Evolutionary conservation across 2,888 invertebrate species (phyloP), one percentile per base, ranked within the genome.

Genomic region (Eugnorisma glareosa): DNA sequence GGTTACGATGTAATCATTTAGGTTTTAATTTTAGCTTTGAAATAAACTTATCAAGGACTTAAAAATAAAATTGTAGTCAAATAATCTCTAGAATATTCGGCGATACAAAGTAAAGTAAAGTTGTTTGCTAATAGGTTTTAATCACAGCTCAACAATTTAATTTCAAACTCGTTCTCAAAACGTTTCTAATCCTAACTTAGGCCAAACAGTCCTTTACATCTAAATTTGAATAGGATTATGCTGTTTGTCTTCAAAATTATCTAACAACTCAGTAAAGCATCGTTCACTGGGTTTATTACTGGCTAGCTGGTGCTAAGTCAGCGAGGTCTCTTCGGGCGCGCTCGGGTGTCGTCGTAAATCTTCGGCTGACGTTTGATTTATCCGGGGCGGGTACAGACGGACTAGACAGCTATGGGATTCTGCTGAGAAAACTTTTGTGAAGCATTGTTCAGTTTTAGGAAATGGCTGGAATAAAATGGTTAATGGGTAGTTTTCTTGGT

Each of bases 351-450:
- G 83, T 85, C 88, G 92, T 92, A 90, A 91, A 91, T 91, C 90
- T 90, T 86, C 75, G 78, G 73, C 61, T 81, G 89, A 84, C 89
- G 75, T 87, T 89, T 89, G 90, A 92, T 91, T 90, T 90, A 89
- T 90, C 88, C 86, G 86, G 81, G 86, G 81, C 83, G 85, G 89
- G 68, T 59, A 70, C 73, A 73, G 83, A 76, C 79, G 59, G 54
- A 75, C 72, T 66, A 77, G 81, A 86, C 86, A 83, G 77, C 73
- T 73, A 85, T 70, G 72, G 75, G 73, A 88, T 79, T 79, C 66
- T 87, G 81, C 83, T 77, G 80, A 85, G 77, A 77, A 85, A 71
- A 75, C 72, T 63, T 86, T 84, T 77, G 73, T 73, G 61, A 73
- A 86, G 73, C 79, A 75, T 80, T 74, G 72, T 77, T 73, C 79